Evolutionary conservation across 53 echinoderm and acorn worm species (phyloP).

Genomic region (Temnopleurus reevesii): DNA sequence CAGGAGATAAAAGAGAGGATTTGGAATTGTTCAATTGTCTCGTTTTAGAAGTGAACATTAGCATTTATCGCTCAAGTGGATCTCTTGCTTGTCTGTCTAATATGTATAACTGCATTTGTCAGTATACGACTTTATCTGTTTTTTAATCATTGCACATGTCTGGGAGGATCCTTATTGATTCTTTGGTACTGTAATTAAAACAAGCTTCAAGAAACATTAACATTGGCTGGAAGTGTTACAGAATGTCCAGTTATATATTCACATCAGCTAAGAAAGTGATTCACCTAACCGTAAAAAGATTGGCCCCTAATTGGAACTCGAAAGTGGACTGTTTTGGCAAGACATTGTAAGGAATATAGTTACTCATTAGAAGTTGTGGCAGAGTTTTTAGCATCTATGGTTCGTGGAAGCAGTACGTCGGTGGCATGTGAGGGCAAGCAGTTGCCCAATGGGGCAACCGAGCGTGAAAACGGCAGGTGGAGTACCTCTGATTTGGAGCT

Average conservation of each 20-base stretch:
- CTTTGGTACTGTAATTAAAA: not conserved
- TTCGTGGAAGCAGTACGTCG: constrained; percentile 8
- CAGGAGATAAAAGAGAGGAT: not conserved
- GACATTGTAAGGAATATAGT: not conserved
- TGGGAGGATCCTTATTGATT: not conserved
- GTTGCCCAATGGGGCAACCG: not conserved
- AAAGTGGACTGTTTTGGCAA: not conserved
- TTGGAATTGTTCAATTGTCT: not conserved
- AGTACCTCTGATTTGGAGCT: constrained; percentile 21
- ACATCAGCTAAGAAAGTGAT: not conserved
- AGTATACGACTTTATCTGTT: not conserved
- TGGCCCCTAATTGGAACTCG: not conserved
- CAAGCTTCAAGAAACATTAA: not conserved
- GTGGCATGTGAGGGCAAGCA: not conserved
- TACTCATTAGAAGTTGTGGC: not conserved
- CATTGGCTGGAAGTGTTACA: not conserved
- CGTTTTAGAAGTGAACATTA: too few relatives aligned
- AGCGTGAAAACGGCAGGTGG: not conserved
- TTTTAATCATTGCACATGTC: not conserved
- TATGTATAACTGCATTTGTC: not conserved
- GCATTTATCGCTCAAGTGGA: too few relatives aligned
- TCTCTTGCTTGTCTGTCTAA: not conserved
- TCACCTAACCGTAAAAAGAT: not conserved
- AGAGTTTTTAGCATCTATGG: not conserved
- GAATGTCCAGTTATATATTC: not conserved